phyloP scores from a whole-genome alignment of 2,113 vertebrate species.

The Chaetorhynchus papuensis region DNA sequence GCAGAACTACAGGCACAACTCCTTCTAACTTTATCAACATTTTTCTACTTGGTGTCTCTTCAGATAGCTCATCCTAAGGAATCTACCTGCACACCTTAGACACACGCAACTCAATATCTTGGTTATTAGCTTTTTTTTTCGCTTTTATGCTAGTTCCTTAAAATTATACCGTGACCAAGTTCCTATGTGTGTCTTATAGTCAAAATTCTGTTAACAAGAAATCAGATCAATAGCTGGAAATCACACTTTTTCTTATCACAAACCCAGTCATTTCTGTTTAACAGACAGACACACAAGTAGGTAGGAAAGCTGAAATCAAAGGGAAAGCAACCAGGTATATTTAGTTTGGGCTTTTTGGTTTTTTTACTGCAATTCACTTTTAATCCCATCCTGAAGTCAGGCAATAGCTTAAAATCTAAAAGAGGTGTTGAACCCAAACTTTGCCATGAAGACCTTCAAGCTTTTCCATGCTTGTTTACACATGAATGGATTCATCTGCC shows the following conservation, averaged over 20 bases:
- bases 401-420: background rate
- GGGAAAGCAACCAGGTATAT: background rate
- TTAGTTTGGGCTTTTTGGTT: background rate
- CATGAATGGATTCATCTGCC: rapidly evolving
- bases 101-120: background rate
- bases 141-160: background rate
- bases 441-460: background rate
- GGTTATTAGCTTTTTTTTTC: background rate
- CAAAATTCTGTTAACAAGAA: slow-evolving; percentile 10
- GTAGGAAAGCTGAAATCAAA: background rate
- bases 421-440: background rate
- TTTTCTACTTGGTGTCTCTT: background rate
- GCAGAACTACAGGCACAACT: background rate
- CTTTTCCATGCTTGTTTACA: background rate
- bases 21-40: background rate
- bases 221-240: slow-evolving; percentile 19
- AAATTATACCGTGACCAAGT: background rate
- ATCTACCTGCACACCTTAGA: background rate
- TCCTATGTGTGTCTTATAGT: background rate
- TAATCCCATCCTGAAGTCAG: background rate
- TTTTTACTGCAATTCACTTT: background rate
- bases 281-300: background rate
- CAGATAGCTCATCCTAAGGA: background rate
- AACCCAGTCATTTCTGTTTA: background rate
- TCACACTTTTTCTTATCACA: slow-evolving; percentile 1